Base-by-base conservation (phyloP, 2,113 vertebrate species). In the Ptilorrhoa leucosticta region DNA sequence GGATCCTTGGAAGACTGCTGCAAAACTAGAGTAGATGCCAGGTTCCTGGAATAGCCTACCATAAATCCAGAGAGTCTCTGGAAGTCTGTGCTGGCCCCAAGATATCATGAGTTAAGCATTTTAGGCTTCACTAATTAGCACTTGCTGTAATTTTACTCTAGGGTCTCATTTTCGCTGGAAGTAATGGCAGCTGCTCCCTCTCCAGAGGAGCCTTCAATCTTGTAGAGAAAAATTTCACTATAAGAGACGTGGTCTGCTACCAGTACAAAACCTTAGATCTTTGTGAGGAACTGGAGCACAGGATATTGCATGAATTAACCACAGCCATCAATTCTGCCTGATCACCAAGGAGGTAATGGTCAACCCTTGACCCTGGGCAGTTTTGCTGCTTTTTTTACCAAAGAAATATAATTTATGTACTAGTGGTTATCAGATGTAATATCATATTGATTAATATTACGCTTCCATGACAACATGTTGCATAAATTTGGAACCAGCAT, bases 141-240 rank as follows among this genome's bases (percentile, higher is more conserved):
- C 58, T 73, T 86, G 35, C 45, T 94, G 40, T 61, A 77, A 89
- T 96, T 86, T 92, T 80, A 89, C 79, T 73, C 70, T 76, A 83
- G n/a, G 24, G 37, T 77, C 42, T 79, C 58, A 50, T 61, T 86
- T 83, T 80, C 5, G 4, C 39, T 90, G 53, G 37, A 93, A 92
- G 66, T 65, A 90, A 91, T 2, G 3, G 63, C 92, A 94, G 82
- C 63, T 94, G 63, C 33, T 93, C 40, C 58, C 68, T 94, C 71
- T 94, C 80, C 68, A 77, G 44, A 89, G 50, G 11, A 86, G n/a
- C 26, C 50, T 80, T 94, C 53, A 85, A 7, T 69, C 78, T 93
- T 8, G 2, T 33, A 15, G 22, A 88, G 57, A 83, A 92, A 90
- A 92, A 40, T 30, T 40, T 80, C 9, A 3, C 53, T 76, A 13